A percentile compares a stretch with the other conserved stretches of the same genome.
Conservation (phyloP, 2,888 invertebrate species). For the Macrosoma leucophasiata region DNA sequence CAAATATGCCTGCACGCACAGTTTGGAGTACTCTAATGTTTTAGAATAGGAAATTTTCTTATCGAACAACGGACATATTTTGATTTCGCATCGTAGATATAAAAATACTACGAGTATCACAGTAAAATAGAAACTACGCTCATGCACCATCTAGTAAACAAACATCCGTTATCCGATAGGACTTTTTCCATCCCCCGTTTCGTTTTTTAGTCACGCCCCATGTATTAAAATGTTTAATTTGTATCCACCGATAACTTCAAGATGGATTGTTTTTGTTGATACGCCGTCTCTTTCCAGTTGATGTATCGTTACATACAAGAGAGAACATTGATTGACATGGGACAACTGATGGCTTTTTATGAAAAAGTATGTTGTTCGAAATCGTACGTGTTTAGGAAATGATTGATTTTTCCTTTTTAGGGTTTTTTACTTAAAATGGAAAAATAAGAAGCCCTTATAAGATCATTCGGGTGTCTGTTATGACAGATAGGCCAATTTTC, state of each 20-base stretch:
- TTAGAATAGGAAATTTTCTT: too few relatives aligned
- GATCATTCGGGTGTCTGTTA: too few relatives aligned
- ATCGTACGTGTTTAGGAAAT: constrained; percentile 3
- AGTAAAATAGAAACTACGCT: constrained; percentile 2
- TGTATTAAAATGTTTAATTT: constrained; percentile 73
- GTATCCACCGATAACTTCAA: constrained; percentile 53
- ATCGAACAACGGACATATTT: too few relatives aligned
- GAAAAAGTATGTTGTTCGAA: constrained; percentile 1
- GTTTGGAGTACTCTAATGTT: too few relatives aligned
- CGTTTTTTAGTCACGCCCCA: constrained; percentile 68
- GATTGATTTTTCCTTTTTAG: too few relatives aligned
- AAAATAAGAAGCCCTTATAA: too few relatives aligned
- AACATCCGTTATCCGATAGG: constrained; percentile 30
- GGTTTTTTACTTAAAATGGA: too few relatives aligned
- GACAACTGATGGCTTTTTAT: constrained; percentile 33
- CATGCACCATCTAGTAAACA: constrained; percentile 31
- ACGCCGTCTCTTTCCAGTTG: constrained; percentile 38
- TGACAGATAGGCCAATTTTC: too few relatives aligned
- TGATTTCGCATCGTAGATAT: background rate
- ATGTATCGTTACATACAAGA: constrained; percentile 46
- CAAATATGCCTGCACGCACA: too few relatives aligned
- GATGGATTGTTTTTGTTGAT: constrained; percentile 51
- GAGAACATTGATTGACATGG: constrained; percentile 46
- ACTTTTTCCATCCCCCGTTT: constrained; percentile 36
- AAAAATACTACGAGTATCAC: too few relatives aligned